Evolutionary conservation across 2,888 invertebrate species (phyloP).

Genomic region (Panopea generosa): DNA sequence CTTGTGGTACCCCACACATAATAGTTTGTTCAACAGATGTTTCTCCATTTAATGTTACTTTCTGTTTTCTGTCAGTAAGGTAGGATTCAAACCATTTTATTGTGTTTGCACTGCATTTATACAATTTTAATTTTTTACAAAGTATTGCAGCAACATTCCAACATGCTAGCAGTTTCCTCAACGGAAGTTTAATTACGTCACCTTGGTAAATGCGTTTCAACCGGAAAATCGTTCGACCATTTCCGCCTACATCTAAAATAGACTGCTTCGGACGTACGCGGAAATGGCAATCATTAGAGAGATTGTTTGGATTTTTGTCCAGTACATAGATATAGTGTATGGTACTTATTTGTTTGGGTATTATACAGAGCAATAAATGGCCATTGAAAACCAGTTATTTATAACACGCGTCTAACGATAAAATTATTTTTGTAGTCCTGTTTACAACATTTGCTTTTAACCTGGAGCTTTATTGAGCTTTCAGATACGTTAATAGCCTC

Average conservation of each 20-base stretch:
- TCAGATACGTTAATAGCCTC: slow-evolving; percentile 1
- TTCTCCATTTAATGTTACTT: too few relatives aligned
- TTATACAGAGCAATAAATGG: slow-evolving; percentile 3
- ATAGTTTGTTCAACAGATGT: too few relatives aligned
- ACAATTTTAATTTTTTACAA: slow-evolving; percentile 2
- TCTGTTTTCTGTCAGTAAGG: too few relatives aligned
- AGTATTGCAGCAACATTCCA: slow-evolving; percentile 3
- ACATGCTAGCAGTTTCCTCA: slow-evolving; percentile 2
- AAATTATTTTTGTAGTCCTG: slow-evolving; percentile 1
- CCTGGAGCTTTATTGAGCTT: slow-evolving; percentile 3
- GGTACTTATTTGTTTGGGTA: slow-evolving; percentile 3
- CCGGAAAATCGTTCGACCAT: slow-evolving; percentile 2
- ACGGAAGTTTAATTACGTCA: slow-evolving; percentile 3
- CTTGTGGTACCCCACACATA: too few relatives aligned
- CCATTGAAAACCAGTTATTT: slow-evolving; percentile 3
- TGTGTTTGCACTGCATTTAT: slow-evolving; percentile 1
- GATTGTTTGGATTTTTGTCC: slow-evolving; percentile 2
- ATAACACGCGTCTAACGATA: slow-evolving; percentile 3
- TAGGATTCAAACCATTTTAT: slow-evolving; percentile 3
- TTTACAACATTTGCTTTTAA: slow-evolving; percentile 1
- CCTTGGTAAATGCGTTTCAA: slow-evolving; percentile 3
- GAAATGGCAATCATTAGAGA: slow-evolving; percentile 1
- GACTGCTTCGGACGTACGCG: slow-evolving; percentile 3
- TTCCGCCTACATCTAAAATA: slow-evolving; percentile 3
- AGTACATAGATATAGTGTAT: slow-evolving; percentile 3